Conservation (phyloP, 2,113 vertebrate species). For the Diadophis punctatus region DNA sequence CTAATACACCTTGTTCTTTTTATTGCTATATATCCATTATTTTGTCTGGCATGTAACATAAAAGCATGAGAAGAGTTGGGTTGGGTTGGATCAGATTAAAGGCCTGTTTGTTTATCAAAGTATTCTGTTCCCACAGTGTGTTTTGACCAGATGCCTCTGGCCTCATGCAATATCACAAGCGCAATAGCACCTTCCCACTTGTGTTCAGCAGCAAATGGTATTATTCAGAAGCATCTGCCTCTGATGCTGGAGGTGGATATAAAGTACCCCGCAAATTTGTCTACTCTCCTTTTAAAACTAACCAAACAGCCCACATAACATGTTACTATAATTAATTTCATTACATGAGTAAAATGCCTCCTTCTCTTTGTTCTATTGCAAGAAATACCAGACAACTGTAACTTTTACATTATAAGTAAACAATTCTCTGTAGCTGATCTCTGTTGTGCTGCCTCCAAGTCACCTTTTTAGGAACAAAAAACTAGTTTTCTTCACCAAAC, state of each 20-base stretch:
- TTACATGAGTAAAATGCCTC: background rate
- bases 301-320: background rate
- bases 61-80: background rate
- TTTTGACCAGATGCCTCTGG: background rate
- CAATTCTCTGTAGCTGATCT: background rate
- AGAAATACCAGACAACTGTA: background rate
- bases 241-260: background rate
- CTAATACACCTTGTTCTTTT: background rate
- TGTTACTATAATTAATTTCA: background rate
- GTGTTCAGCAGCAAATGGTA: background rate
- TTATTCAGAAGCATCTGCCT: background rate
- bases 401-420: background rate
- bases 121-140: background rate
- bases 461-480: background rate
- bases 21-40: background rate
- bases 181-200: background rate
- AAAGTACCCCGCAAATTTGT: background rate
- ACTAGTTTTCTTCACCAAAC: background rate
- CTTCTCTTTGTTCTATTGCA: background rate
- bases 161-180: background rate
- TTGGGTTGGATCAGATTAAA: background rate
- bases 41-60: background rate
- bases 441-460: background rate
- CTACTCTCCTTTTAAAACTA: background rate
- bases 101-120: background rate